Percentiles rank a stretch among this genome's conserved stretches.
Evolutionary conservation across 1,140 invertebrate genomes (phyloP).

Genomic region (Trinorchestia longiramus): DNA sequence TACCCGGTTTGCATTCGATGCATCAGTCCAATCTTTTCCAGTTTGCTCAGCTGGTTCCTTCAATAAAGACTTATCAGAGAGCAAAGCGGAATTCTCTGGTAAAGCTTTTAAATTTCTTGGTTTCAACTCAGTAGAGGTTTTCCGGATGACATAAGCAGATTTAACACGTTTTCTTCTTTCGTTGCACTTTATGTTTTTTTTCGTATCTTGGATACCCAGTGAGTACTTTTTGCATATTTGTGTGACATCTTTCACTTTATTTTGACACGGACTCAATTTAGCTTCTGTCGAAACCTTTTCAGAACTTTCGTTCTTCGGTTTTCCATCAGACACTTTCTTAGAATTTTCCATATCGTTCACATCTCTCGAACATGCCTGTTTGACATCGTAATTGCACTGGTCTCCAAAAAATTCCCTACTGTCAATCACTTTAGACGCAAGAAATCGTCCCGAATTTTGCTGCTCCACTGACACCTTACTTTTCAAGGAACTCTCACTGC

Average conservation of each 20-base stretch:
- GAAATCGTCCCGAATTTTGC: not conserved
- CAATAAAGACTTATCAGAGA: not conserved
- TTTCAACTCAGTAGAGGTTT: not conserved
- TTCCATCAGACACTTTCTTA: not conserved
- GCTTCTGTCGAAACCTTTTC: not conserved
- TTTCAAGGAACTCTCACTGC: not conserved
- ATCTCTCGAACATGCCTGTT: not conserved
- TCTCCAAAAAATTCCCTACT: not conserved
- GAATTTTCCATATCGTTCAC: not conserved
- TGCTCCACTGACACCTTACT: not conserved
- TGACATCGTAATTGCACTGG: not conserved
- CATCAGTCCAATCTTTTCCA: not conserved
- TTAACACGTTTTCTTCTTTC: not conserved
- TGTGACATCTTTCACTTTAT: not conserved
- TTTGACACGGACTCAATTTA: not conserved
- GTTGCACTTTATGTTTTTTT: not conserved
- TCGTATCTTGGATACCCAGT: not conserved
- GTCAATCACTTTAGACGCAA: not conserved
- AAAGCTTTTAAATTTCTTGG: not conserved
- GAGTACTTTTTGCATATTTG: not conserved
- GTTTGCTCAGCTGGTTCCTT: not conserved
- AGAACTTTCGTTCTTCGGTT: not conserved
- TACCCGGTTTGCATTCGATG: constrained; percentile 6
- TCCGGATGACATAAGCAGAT: not conserved
- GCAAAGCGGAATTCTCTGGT: not conserved